phyloP scores from a whole-genome alignment of 2,888 invertebrate species.

The Halictus ligatus region DNA sequence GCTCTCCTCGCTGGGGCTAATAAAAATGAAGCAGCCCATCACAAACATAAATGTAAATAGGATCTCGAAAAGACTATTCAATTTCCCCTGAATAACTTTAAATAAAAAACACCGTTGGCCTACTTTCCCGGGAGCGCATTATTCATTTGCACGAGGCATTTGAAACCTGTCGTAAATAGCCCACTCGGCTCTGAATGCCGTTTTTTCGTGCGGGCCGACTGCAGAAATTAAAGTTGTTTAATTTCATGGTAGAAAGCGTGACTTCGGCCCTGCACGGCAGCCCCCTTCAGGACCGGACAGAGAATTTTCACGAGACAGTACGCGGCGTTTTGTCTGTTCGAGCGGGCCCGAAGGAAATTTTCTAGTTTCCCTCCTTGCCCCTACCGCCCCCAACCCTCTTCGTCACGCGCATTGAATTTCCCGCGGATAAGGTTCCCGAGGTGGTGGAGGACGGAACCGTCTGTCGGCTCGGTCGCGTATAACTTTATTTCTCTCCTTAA shows the following conservation, averaged over 20 bases:
- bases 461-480: constrained; percentile 37
- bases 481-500: constrained; percentile 53
- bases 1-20: background rate
- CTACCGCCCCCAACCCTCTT: background rate
- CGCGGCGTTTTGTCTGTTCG: constrained; percentile 17
- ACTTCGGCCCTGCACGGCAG: background rate
- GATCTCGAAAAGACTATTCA: constrained; percentile 13
- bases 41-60: background rate
- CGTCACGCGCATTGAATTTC: constrained; percentile 48
- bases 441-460: constrained; percentile 29
- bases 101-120: background rate
- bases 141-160: constrained; percentile 14
- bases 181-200: background rate
- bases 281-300: background rate
- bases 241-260: background rate
- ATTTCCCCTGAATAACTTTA: constrained; percentile 14
- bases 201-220: background rate
- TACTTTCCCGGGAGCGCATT: background rate
- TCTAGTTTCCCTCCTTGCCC: constrained; percentile 17
- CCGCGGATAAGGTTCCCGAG: constrained; percentile 2
- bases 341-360: constrained; percentile 32
- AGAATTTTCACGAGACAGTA: constrained; percentile 24
- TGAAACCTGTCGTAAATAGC: constrained; percentile 2
- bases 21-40: constrained; percentile 6
- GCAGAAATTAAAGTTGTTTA: background rate